A percentile compares a stretch with the other conserved stretches of the same genome.
Evolutionary conservation across 1,140 invertebrate genomes (phyloP).

Genomic region (Pseudobourletiella spinata): DNA sequence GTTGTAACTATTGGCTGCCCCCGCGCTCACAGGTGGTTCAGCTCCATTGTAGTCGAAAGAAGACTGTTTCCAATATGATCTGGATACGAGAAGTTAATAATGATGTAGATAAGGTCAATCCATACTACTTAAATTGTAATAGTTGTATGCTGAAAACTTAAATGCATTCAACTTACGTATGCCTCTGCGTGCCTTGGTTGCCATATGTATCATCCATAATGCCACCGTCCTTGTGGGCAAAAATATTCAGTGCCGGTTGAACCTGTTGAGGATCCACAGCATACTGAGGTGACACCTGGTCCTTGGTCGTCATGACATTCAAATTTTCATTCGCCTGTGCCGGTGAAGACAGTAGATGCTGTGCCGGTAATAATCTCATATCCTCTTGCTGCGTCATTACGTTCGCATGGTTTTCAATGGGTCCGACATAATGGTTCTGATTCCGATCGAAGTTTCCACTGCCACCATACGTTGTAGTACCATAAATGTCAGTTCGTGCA

Average conservation of each 20-base stretch:
- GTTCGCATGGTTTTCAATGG: too few relatives aligned
- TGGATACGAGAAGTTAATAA: neutral
- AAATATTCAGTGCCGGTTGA: conserved; percentile 14
- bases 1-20: too few relatives aligned
- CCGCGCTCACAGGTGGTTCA: too few relatives aligned
- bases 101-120: too few relatives aligned
- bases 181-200: too few relatives aligned
- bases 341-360: neutral
- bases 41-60: neutral
- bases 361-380: neutral
- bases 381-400: conserved; percentile 7
- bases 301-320: neutral
- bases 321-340: neutral
- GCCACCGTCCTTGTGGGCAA: conserved; percentile 31
- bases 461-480: too few relatives aligned
- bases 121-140: too few relatives aligned
- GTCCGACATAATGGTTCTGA: too few relatives aligned
- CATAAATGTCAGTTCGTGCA: too few relatives aligned
- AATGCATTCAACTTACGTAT: neutral
- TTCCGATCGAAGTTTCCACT: too few relatives aligned
- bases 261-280: neutral
- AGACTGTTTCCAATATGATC: conserved; percentile 4
- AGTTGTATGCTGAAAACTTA: neutral
- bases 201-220: conserved; percentile 15
- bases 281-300: neutral